Evolutionary conservation across 1,140 invertebrate species (phyloP).

Genomic region (Trypoxylus dichotomus): DNA sequence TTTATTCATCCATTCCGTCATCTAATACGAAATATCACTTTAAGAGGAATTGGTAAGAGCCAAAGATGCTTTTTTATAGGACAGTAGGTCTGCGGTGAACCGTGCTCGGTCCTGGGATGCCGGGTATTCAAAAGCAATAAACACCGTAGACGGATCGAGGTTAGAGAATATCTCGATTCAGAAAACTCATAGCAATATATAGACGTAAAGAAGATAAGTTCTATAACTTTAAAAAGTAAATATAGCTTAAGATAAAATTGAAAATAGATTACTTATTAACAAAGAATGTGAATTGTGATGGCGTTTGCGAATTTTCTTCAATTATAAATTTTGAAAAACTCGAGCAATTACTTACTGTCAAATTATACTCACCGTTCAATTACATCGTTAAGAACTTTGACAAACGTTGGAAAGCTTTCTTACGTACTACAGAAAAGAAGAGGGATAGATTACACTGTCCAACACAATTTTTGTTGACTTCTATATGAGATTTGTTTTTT

Average conservation of each 20-base stretch:
- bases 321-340: neutral
- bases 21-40: neutral
- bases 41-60: neutral
- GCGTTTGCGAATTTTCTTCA: neutral
- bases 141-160: slow-evolving; percentile 46
- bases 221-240: slow-evolving; percentile 27
- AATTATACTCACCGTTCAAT: slow-evolving; percentile 19
- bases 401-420: neutral
- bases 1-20: neutral
- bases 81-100: slow-evolving; percentile 34
- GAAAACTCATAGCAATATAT: slow-evolving; percentile 53
- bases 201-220: slow-evolving; percentile 31
- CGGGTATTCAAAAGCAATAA: slow-evolving; percentile 56
- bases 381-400: neutral
- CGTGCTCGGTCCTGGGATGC: slow-evolving; percentile 45
- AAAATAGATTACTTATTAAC: slow-evolving; percentile 18
- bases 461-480: no score
- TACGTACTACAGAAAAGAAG: no score
- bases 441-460: neutral
- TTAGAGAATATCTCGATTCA: slow-evolving; percentile 36
- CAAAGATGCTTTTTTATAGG: slow-evolving; percentile 29
- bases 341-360: slow-evolving; percentile 14
- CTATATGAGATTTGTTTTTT: no score
- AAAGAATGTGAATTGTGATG: neutral
- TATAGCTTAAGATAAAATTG: slow-evolving; percentile 14